A percentile compares a stretch with the other conserved stretches of the same genome.
Evolutionary conservation across 2,113 vertebrate genomes (phyloP).

Genomic region (Heliornis fulica): DNA sequence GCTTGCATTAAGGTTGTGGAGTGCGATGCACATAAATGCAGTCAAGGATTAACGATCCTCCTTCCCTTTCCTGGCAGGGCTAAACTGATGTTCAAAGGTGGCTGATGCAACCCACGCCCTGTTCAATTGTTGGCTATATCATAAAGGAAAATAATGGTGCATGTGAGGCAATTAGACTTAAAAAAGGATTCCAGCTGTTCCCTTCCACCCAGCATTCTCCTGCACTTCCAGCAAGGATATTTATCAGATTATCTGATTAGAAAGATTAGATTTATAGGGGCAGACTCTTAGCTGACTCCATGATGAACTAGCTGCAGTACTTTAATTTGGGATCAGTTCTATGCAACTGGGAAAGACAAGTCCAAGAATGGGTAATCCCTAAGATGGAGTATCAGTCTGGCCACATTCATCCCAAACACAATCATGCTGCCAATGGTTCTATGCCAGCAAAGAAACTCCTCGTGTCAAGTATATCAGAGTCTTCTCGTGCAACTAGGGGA

Average conservation of each 20-base stretch:
- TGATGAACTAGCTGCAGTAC: background rate
- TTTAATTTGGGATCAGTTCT: background rate
- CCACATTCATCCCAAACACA: background rate
- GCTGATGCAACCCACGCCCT: background rate
- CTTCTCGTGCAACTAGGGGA: background rate
- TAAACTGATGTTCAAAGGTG: background rate
- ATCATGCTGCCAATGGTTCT: background rate
- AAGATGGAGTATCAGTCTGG: background rate
- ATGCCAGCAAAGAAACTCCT: background rate
- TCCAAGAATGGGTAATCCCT: background rate
- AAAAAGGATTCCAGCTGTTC: conserved; percentile 21
- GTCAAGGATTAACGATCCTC: background rate
- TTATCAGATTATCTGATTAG: conserved; percentile 49
- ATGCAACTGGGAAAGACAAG: background rate
- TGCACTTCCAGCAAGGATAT: background rate
- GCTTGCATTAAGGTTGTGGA: background rate
- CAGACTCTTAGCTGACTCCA: background rate
- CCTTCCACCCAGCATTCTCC: background rate
- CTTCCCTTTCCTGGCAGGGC: background rate
- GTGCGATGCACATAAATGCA: background rate
- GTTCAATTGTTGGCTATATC: background rate
- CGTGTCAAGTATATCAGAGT: background rate
- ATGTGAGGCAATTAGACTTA: background rate
- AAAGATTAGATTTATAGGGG: conserved; percentile 15
- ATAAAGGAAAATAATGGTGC: background rate